Evolutionary conservation across 2,797 vertebrate genomes (phyloP), one percentile per base, ranked within the genome.

Genomic region (Bufotes viridis): DNA sequence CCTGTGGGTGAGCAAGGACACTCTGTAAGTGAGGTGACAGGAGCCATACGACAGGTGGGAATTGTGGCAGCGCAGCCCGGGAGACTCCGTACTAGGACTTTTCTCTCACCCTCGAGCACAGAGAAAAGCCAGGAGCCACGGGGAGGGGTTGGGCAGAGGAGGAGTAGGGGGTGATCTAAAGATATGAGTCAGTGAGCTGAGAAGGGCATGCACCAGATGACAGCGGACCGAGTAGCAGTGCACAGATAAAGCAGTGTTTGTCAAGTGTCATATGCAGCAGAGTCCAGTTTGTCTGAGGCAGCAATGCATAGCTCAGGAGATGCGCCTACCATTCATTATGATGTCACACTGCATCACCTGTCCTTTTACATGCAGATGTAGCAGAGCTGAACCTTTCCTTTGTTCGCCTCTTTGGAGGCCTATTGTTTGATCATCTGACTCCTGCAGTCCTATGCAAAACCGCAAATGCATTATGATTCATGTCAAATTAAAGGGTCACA

Each of bases 1-100:
- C 93, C 94, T 94, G 93, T 90, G 88, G 90, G 92, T 91, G 88
- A 87, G 88, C 51, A 75, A 90, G 91, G 92, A 93, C 92, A 92
- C 34, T 26, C 82, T 51, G 7, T 75, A 11, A 70, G 26, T 55
- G 29, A 89, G 85, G 53, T 57, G 63, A 57, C 17, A 24, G 60
- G 57, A 82, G 84, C 88, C 84, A 85, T 85, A 67, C 0, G 76
- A 74, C 74, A 88, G 49, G 58, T 60, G 26, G 79, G 49, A 12
- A 14, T 20, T 8, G 57, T n/a, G 67, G 26, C 69, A 8, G 8
- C 12, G 13, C 7, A n/a, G 13, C 22, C 58, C 20, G 29, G 1
- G 29, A 5, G 8, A 18, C 72, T 49, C 72, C 17, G 24, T 17
- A 20, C 57, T 20, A 55, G 49, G 22, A 49, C 22, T 2, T 53